Evolutionary conservation across 2,888 invertebrate species (phyloP), one percentile per base, ranked within the genome.

Genomic region (Drosophila putrida): DNA sequence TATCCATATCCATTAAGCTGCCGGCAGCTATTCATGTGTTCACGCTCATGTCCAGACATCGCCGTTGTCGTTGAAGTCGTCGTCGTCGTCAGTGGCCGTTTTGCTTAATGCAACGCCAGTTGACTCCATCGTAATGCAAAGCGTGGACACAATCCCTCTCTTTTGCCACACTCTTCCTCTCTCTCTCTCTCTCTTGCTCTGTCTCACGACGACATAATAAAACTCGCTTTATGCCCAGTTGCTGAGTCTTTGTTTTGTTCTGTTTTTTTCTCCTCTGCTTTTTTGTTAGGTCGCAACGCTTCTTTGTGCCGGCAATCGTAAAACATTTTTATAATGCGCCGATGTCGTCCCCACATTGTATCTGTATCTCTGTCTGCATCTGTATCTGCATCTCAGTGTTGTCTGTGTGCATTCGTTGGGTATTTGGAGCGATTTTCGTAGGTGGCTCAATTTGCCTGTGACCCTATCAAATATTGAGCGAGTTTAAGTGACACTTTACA

Each of bases 1-100:
- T 67, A 78, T 72, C 70, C 66, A 74, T 72, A 76, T 75, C 60
- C 75, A 68, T 71, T 88, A 83, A 71, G 83, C 82, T 85, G 88
- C 86, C 82, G 75, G 82, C 83, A 88, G 88, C 88, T 80, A 88
- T 83, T 88, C 83, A 82, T 83, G 83, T 88, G 88, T 88, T 82
- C 85, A 66, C 86, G 82, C 82, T 83, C 77, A 71, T 79, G 88
- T 83, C 82, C 82, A 83, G 85, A 81, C 85, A 66, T 71, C 87
- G 78, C 69, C 62, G 44, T 35, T 28, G 69, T 71, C 80, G 70
- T 61, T 71, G 75, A 71, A 75, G 70, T 73, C 78, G 68, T 76
- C 82, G 65, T 66, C 79, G 65, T 75, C 79, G 70, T 70, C 71
- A 65, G 73, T 76, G 78, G 72, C 68, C 84, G 75, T 70, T 82